Percentiles rank a stretch among this genome's conserved stretches.
Evolutionary conservation across 2,113 vertebrate genomes (phyloP).

Genomic region (Rousettus leschenaultii): DNA sequence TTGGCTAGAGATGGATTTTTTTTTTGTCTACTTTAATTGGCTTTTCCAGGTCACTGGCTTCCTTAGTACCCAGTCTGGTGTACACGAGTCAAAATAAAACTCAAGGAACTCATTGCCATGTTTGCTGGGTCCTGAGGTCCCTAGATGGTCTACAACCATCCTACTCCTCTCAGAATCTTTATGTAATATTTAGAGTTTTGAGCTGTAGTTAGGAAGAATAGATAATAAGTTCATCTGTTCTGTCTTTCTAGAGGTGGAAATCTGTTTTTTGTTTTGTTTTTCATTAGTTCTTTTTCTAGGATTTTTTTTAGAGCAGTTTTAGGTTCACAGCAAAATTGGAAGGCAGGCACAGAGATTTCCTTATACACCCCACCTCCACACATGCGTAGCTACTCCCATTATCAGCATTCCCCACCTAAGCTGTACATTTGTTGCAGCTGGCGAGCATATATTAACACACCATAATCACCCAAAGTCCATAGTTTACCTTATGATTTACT

Average conservation of each 20-base stretch:
- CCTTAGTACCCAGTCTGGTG: not conserved
- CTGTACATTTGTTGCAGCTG: not conserved
- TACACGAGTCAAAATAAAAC: conserved; percentile 10
- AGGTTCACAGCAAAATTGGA: not conserved
- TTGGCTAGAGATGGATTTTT: not conserved
- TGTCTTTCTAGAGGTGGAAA: not conserved
- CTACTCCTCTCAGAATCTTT: not conserved
- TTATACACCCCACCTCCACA: not conserved
- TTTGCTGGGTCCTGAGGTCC: not conserved
- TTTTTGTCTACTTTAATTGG: not conserved
- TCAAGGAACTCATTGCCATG: not conserved
- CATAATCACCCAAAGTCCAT: not conserved
- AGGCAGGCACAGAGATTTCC: not conserved
- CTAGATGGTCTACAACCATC: not conserved
- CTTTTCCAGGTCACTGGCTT: not conserved
- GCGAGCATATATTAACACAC: not conserved
- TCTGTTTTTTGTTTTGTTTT: not conserved
- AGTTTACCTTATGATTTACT: not conserved
- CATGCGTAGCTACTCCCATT: not conserved
- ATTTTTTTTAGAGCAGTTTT: not conserved
- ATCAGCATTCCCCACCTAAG: not conserved
- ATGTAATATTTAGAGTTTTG: not conserved
- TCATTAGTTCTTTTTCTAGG: not conserved
- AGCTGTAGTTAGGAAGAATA: not conserved
- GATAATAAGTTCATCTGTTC: not conserved